Conservation (phyloP, 2,888 invertebrate species). For the Patella depressa region DNA sequence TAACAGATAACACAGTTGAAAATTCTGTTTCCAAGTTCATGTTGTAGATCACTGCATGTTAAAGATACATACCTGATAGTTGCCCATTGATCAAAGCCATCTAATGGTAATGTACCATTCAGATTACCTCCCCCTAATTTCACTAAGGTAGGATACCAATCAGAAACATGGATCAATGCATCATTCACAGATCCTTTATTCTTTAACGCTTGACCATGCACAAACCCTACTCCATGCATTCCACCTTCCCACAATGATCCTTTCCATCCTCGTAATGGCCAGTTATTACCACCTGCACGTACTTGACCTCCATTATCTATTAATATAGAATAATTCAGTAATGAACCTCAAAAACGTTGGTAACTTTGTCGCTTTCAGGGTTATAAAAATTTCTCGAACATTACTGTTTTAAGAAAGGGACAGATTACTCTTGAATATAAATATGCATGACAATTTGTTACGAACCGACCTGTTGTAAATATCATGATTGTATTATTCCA, state of each 20-base stretch:
- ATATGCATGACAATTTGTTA: not conserved
- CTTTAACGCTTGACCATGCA: conserved; percentile 51
- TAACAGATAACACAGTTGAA: not conserved
- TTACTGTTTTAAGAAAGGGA: too few relatives aligned
- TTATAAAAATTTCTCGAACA: not conserved
- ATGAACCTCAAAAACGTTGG: too few relatives aligned
- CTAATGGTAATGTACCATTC: conserved; percentile 59
- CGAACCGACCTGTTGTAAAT: conserved; percentile 80
- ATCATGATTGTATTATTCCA: conserved; percentile 86
- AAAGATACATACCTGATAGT: conserved; percentile 57
- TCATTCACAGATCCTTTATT: conserved; percentile 33
- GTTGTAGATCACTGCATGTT: not conserved
- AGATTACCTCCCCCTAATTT: conserved; percentile 57
- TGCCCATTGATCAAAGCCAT: conserved; percentile 66
- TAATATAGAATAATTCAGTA: conserved; percentile 16
- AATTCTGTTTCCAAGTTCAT: not conserved
- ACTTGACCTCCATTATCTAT: conserved; percentile 73
- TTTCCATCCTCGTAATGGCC: conserved; percentile 68
- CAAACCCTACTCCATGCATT: conserved; percentile 66
- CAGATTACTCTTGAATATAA: too few relatives aligned
- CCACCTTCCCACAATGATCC: conserved; percentile 69
- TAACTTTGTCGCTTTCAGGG: not conserved
- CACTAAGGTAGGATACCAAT: conserved; percentile 68
- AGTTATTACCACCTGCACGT: conserved; percentile 66
- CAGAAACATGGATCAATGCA: conserved; percentile 66